A percentile compares a stretch with the other conserved stretches of the same genome.
phyloP scores from a whole-genome alignment of 2,797 vertebrate species.

The Aulostomus chinensis region DNA sequence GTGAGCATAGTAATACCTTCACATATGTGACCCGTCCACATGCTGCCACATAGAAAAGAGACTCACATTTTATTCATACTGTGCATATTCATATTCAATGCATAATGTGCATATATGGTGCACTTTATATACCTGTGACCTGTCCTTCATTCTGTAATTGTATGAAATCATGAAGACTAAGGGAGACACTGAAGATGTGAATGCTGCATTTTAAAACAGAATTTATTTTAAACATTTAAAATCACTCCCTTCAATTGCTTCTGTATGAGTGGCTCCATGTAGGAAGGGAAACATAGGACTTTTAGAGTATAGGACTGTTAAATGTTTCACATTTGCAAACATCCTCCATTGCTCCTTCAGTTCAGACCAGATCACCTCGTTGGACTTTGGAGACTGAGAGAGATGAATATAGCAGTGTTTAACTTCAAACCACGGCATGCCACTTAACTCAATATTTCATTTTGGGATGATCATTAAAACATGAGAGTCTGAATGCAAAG shows the following conservation, averaged over 20 bases:
- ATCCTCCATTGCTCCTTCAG: slow-evolving; percentile 25
- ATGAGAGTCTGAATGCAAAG: slow-evolving; percentile 73
- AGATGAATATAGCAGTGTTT: too few species aligned
- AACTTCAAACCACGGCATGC: slow-evolving; percentile 48
- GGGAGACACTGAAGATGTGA: slow-evolving; percentile 6
- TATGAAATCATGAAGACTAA: slow-evolving; percentile 12
- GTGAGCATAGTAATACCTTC: slow-evolving; percentile 16
- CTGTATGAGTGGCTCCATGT: slow-evolving; percentile 37
- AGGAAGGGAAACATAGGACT: slow-evolving; percentile 24
- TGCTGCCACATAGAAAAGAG: background rate
- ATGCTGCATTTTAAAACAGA: background rate
- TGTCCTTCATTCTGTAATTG: slow-evolving; percentile 5
- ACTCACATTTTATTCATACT: slow-evolving; percentile 32
- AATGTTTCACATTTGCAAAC: slow-evolving; percentile 54
- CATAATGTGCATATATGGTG: slow-evolving; percentile 11
- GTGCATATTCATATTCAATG: background rate
- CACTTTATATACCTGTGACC: slow-evolving; percentile 16
- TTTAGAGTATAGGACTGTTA: slow-evolving; percentile 49
- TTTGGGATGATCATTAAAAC: slow-evolving; percentile 74
- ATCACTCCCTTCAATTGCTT: slow-evolving; percentile 11
- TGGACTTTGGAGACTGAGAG: slow-evolving; percentile 22
- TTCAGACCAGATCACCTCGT: slow-evolving; percentile 22
- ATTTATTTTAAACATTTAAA: slow-evolving; percentile 16
- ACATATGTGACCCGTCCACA: slow-evolving; percentile 16
- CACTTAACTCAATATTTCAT: slow-evolving; percentile 80